Base-by-base conservation (phyloP, 2,113 vertebrate species). In the Galeopterus variegatus region DNA sequence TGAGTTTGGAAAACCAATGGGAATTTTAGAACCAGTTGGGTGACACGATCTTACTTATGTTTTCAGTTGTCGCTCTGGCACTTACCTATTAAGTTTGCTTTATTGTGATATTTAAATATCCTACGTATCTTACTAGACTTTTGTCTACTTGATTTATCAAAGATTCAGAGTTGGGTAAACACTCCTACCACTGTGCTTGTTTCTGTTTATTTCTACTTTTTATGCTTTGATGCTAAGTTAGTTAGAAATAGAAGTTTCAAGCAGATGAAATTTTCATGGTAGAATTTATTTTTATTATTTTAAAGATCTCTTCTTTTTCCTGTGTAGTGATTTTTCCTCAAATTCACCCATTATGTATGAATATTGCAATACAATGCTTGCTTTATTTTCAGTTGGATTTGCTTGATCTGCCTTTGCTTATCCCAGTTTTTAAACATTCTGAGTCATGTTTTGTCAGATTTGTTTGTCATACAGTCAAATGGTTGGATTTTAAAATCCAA, bases 191-290 rank as follows among this genome's bases (percentile, higher is more conserved):
- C 24, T 56, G 19, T 72, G 48, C 8, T 87, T 36, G 58, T 50
- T 60, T 69, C 77, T 87, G 9, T 77, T 93, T 65, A 48, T 87
- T 97, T 87, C n/a, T 84, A 23, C 21, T 36, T 85, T 83, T 67
- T 4, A 26, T 90, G 33, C 21, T 80, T 82, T 81, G 52, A 48
- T 76, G 14, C 18, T 90, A 56, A 28, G 0, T 75, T 89, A 88
- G 26, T 73, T 89, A 89, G 33, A 41, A 6, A 62, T 86, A 50
- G 86, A 93, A 54, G 60, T 87, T 82, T 62, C 41, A 33, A 80
- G 28, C 9, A 86, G 41, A 70, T 70, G 19, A 52, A 21, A 72
- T 93, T 8, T 87, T 81, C 56, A 86, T 58, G 41, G 24, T 76
- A 12, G 45, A 76, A 76, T 87, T 33, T 48, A 65, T 56, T 83